These are phyloP conservation scores for Aphaenogaster floridana DNA, from an alignment of 1,140 invertebrate genomes.

Conservation along the genomic window DNA sequence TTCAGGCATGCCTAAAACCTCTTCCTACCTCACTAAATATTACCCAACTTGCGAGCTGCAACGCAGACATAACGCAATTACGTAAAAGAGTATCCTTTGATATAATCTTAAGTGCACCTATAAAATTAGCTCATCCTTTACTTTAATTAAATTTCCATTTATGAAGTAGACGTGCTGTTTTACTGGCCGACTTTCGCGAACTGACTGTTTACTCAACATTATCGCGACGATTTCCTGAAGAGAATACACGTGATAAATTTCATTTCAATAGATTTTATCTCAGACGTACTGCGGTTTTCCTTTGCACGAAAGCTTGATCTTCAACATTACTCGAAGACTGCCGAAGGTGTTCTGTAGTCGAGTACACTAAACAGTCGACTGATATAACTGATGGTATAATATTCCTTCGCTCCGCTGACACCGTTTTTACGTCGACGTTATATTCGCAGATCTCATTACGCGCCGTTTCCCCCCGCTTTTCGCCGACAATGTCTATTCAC, in stretches of 20 bases:
- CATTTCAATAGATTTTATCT: constrained; percentile 15
- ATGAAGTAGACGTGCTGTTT: not conserved
- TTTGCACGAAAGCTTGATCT: not conserved
- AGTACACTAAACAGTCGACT: not conserved
- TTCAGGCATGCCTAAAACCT: constrained; percentile 40
- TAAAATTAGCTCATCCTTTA: constrained; percentile 33
- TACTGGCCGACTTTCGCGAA: not conserved
- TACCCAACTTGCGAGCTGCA: constrained; percentile 1
- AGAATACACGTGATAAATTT: constrained; percentile 13
- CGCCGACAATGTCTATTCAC: constrained; percentile 47
- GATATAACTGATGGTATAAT: constrained; percentile 30
- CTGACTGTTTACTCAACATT: not conserved
- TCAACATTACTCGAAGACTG: not conserved
- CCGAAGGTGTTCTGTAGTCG: not conserved
- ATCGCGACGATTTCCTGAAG: not conserved
- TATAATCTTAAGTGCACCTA: constrained; percentile 23
- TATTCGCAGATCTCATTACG: constrained; percentile 55
- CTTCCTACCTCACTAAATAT: constrained; percentile 44
- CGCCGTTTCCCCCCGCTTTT: constrained; percentile 27
- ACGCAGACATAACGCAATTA: constrained; percentile 6
- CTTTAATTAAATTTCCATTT: constrained; percentile 44
- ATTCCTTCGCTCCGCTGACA: constrained; percentile 7
- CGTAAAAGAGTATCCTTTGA: constrained; percentile 27
- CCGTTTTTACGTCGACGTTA: constrained; percentile 36
- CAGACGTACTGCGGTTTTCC: not conserved